These are phyloP conservation scores for Hydrotaea cyrtoneurina DNA, from an alignment of 2,888 invertebrate species.

Conservation along the genomic window DNA sequence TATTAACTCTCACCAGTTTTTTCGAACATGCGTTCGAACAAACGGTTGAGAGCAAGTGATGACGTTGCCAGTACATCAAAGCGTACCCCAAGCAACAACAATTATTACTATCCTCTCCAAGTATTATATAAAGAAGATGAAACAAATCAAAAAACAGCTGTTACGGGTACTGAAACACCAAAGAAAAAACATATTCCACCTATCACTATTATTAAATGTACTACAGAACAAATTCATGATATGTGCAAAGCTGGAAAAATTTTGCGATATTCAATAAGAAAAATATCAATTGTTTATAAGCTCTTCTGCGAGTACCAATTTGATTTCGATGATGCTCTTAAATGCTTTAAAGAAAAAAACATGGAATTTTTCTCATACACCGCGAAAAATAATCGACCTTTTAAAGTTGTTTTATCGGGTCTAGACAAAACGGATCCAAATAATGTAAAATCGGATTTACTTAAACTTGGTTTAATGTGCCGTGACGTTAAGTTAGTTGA, in stretches of 20 bases:
- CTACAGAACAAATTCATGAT: no score
- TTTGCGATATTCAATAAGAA: no score
- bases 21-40: not conserved
- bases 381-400: no score
- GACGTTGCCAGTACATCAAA: not conserved
- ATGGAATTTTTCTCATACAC: no score
- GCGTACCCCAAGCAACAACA: not conserved
- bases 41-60: not conserved
- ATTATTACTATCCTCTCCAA: not conserved
- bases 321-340: no score
- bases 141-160: not conserved
- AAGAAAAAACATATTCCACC: no score
- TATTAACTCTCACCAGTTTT: not conserved
- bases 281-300: no score
- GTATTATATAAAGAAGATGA: not conserved
- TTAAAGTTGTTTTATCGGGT: no score
- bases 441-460: not conserved
- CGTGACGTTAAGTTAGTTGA: not conserved
- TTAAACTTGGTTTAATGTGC: not conserved
- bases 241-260: no score
- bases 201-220: no score
- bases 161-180: not conserved
- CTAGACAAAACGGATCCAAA: not conserved
- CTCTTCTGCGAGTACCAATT: no score
- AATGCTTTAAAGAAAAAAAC: no score